A percentile compares a stretch with the other conserved stretches of the same genome.
phyloP scores from a whole-genome alignment of 2,888 invertebrate species.

The Tipula vernalis region DNA sequence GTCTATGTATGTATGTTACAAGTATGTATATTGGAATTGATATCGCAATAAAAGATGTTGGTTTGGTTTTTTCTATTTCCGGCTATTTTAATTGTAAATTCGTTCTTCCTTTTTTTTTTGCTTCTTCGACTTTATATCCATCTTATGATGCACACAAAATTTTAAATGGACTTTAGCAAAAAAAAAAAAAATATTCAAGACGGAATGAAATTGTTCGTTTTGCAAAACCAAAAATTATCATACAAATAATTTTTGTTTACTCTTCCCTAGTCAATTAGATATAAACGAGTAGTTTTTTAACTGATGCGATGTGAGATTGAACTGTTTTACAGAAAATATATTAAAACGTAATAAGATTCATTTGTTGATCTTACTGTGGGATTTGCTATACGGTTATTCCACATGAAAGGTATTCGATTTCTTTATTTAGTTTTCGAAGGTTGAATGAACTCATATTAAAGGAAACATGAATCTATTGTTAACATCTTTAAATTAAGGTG shows the following conservation, averaged over 20 bases:
- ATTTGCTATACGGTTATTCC: background rate
- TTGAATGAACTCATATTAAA: background rate
- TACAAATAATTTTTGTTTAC: background rate
- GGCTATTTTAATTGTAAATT: background rate
- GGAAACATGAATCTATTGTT: no score
- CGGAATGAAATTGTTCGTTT: background rate
- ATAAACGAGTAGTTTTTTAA: background rate
- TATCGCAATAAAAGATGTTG: background rate
- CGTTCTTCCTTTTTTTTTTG: background rate
- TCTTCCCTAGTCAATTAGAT: background rate
- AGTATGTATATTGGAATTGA: background rate
- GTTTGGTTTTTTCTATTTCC: background rate
- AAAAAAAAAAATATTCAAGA: background rate
- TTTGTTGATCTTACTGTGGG: background rate
- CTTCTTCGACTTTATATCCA: background rate
- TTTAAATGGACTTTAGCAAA: background rate
- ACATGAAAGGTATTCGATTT: background rate
- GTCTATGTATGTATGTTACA: background rate
- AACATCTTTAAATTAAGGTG: no score
- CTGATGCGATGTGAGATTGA: background rate
- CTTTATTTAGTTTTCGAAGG: background rate
- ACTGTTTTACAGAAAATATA: background rate
- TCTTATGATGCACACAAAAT: background rate
- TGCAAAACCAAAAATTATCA: background rate
- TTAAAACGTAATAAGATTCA: background rate